Percentiles rank a stretch among this genome's conserved stretches.
Conservation (phyloP, 30 jellyfish, hydroid and myxozoan genomes). For the Aurelia aurita complex sp. Pacific region DNA sequence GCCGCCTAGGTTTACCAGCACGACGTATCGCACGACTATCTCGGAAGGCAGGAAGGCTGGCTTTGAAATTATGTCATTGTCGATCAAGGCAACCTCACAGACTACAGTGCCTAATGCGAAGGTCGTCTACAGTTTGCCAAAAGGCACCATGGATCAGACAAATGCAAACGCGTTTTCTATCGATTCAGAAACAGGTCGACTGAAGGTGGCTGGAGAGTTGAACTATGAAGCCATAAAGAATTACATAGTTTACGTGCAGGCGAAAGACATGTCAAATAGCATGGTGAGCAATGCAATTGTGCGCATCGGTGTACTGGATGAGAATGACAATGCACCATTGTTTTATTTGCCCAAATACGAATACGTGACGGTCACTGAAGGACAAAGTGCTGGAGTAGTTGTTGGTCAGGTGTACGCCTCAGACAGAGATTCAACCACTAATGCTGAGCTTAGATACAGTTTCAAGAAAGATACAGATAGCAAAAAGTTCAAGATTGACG, state of each 20-base stretch:
- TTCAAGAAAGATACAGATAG: slow-evolving; percentile 39
- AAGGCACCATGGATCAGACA: slow-evolving; percentile 84
- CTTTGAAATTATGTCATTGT: slow-evolving; percentile 26
- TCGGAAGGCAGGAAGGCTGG: slow-evolving; percentile 81
- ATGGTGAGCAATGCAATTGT: slow-evolving; percentile 88
- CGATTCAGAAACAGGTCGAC: slow-evolving; percentile 78
- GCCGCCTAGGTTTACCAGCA: slow-evolving; percentile 84
- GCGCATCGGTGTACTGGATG: slow-evolving; percentile 69
- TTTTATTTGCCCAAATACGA: slow-evolving; percentile 85
- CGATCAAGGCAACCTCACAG: slow-evolving; percentile 74
- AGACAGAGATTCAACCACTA: slow-evolving; percentile 84
- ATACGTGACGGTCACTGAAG: slow-evolving; percentile 90
- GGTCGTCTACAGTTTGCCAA: slow-evolving; percentile 81
- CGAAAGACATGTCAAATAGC: slow-evolving; percentile 72
- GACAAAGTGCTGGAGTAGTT: slow-evolving; percentile 58
- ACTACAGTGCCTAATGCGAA: slow-evolving; percentile 21
- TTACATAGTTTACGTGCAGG: slow-evolving; percentile 87
- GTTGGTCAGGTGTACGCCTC: slow-evolving; percentile 95
- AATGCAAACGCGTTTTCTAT: slow-evolving; percentile 80
- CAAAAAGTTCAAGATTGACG: slow-evolving; percentile 61
- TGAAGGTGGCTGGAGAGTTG: slow-evolving; percentile 82
- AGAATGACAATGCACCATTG: slow-evolving; percentile 90
- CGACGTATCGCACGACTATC: slow-evolving; percentile 46
- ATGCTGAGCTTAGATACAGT: slow-evolving; percentile 67
- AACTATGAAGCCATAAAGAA: slow-evolving; percentile 79